Conservation (phyloP, 2,113 vertebrate species). For the Clupea harengus region DNA sequence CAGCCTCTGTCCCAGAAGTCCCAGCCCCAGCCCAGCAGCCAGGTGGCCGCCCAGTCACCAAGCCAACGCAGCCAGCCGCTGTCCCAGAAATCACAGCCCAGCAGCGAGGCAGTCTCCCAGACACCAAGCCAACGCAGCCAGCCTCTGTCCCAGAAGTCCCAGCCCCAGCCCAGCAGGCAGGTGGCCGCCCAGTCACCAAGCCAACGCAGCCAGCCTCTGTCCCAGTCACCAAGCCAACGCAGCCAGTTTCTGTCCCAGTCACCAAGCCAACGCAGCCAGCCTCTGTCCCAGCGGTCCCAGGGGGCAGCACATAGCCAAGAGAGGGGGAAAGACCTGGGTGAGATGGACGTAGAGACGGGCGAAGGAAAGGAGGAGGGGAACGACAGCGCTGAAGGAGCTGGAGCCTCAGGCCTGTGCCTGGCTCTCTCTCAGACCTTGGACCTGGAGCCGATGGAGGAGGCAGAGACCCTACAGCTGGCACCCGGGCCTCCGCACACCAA, state of each 20-base stretch:
- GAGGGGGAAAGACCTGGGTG: background rate
- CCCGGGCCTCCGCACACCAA: background rate
- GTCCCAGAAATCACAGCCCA: conserved; percentile 20
- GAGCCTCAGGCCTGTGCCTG: conserved; percentile 58
- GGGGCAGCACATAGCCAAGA: conserved; percentile 21
- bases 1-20: background rate
- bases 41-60: background rate
- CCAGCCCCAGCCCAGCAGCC: background rate
- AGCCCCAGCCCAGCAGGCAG: background rate
- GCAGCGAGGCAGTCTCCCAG: background rate
- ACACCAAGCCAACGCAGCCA: background rate
- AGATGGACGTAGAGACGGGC: conserved; percentile 46
- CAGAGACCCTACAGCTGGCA: background rate
- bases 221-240: conserved; percentile 6
- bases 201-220: background rate
- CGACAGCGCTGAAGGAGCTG: conserved; percentile 22
- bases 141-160: conserved; percentile 24
- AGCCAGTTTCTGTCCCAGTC: conserved; percentile 19
- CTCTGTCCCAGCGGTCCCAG: conserved; percentile 22
- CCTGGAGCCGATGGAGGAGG: conserved; percentile 63
- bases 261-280: conserved; percentile 19
- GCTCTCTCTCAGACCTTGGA: conserved; percentile 62
- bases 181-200: background rate
- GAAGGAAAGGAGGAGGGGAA: conserved; percentile 51
- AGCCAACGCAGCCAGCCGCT: conserved; percentile 12